Conservation (phyloP, 2,888 invertebrate genomes). For the Eilema sororculum region DNA sequence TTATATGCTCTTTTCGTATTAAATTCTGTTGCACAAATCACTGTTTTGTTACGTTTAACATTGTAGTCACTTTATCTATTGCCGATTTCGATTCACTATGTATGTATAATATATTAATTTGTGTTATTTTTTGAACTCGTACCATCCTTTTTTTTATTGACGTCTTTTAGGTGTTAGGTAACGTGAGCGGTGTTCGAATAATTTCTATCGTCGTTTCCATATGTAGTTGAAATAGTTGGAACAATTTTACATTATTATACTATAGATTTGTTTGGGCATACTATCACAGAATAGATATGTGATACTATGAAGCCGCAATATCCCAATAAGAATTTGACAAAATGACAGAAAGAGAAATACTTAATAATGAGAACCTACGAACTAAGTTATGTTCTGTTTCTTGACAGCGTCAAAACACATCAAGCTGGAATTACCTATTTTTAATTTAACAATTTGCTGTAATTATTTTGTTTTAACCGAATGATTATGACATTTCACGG, state of each 20-base stretch:
- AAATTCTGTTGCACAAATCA: neutral
- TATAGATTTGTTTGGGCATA: neutral
- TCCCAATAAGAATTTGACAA: neutral
- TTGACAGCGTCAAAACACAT: neutral
- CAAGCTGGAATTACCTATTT: neutral
- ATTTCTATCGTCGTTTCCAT: neutral
- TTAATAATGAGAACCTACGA: neutral
- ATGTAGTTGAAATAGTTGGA: neutral
- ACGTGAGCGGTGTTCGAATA: neutral
- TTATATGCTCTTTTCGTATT: neutral
- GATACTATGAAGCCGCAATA: neutral
- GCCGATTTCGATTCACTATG: neutral
- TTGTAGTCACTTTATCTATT: neutral
- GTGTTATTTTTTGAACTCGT: slow-evolving; percentile 6
- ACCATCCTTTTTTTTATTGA: slow-evolving; percentile 5
- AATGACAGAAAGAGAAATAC: neutral
- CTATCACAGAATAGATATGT: too few relatives aligned
- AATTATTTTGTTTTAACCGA: too few relatives aligned
- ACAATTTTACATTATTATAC: neutral
- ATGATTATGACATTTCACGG: too few relatives aligned
- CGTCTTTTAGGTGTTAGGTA: slow-evolving; percentile 15
- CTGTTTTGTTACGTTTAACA: neutral
- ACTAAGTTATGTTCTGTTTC: neutral
- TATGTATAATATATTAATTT: neutral
- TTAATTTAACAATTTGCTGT: neutral